Percentiles rank a stretch among this genome's conserved stretches.
Conservation (phyloP, 2,888 invertebrate species). For the Punctoribates punctum region DNA sequence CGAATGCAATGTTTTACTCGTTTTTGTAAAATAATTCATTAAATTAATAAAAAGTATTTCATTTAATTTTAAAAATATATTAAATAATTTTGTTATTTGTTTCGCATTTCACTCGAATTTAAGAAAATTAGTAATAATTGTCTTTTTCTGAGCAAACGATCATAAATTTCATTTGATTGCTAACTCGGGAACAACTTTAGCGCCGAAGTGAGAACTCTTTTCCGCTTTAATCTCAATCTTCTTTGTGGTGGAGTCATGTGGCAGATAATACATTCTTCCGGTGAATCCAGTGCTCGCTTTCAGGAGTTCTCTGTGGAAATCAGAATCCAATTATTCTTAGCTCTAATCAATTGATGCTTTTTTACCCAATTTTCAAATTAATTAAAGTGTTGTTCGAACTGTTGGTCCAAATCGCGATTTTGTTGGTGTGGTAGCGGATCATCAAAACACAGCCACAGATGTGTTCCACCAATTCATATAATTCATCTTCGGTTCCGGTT, state of each 20-base stretch:
- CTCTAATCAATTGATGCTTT: background rate
- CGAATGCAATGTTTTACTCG: no score
- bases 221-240: background rate
- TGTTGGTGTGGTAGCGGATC: background rate
- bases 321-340: background rate
- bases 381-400: background rate
- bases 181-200: no score
- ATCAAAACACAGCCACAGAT: background rate
- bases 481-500: background rate
- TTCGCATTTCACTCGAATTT: background rate
- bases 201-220: background rate
- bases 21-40: no score
- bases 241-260: background rate
- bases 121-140: no score
- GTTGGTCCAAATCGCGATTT: slow-evolving; percentile 2
- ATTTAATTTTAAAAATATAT: no score
- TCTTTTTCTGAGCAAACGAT: no score
- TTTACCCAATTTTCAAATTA: slow-evolving; percentile 8
- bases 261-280: background rate
- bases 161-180: no score
- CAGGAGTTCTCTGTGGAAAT: background rate
- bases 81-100: no score
- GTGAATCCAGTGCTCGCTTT: background rate
- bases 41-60: no score
- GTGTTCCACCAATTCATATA: background rate